phyloP scores from a whole-genome alignment of 2,113 vertebrate species.

The Bos indicus region DNA sequence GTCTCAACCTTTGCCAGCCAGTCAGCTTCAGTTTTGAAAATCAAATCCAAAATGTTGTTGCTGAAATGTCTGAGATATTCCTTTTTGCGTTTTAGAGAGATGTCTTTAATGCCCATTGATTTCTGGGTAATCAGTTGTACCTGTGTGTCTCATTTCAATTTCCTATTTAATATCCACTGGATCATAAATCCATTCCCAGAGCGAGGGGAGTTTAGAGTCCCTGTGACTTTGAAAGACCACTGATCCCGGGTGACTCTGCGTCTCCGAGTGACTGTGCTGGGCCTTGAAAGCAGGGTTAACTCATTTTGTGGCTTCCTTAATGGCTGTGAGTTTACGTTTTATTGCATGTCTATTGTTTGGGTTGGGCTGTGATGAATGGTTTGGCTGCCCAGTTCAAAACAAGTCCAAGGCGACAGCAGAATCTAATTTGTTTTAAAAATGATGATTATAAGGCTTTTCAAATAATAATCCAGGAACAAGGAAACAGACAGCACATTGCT shows the following conservation, averaged over 20 bases:
- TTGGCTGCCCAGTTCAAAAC: slow-evolving; percentile 48
- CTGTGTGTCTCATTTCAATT: slow-evolving; percentile 67
- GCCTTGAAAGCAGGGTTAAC: slow-evolving; percentile 69
- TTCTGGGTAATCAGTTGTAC: slow-evolving; percentile 60
- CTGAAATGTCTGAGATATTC: background rate
- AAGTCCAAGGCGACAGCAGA: slow-evolving; percentile 55
- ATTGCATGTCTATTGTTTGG: slow-evolving; percentile 67
- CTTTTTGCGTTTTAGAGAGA: background rate
- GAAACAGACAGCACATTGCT: background rate
- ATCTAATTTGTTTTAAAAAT: slow-evolving; percentile 62
- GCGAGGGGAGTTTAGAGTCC: slow-evolving; percentile 30
- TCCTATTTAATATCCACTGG: slow-evolving; percentile 72
- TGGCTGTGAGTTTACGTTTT: slow-evolving; percentile 67
- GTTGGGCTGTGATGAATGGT: slow-evolving; percentile 64
- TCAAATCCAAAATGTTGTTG: slow-evolving; percentile 11
- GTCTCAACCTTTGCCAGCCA: background rate
- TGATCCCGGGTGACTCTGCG: slow-evolving; percentile 22
- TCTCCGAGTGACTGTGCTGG: slow-evolving; percentile 31
- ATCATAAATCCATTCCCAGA: slow-evolving; percentile 50
- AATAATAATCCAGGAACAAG: background rate
- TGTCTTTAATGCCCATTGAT: slow-evolving; percentile 50
- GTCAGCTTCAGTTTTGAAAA: background rate
- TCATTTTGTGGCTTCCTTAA: slow-evolving; percentile 69
- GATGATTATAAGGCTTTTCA: slow-evolving; percentile 48
- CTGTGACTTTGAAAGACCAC: slow-evolving; percentile 74